phyloP scores from a whole-genome alignment of 2,888 invertebrate genomes.

The Oxyteleia sp. region DNA sequence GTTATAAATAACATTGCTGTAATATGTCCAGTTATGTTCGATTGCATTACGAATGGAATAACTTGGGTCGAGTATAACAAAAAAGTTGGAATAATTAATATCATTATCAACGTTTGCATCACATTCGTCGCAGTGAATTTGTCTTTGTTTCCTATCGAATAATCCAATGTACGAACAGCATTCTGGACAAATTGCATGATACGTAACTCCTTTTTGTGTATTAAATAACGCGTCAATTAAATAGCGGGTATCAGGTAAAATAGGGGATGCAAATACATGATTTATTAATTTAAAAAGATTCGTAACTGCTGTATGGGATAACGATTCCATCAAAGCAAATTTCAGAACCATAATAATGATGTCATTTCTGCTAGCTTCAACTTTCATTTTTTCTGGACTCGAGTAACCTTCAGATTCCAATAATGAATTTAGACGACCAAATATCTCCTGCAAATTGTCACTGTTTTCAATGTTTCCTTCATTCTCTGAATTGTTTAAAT shows the following conservation, averaged over 20 bases:
- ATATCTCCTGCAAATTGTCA: not conserved
- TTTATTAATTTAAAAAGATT: not conserved
- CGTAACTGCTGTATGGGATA: not conserved
- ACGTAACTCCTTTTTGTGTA: not conserved
- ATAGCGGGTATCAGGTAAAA: conserved; percentile 11
- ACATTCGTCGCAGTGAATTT: conserved; percentile 12
- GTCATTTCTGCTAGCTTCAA: conserved; percentile 8
- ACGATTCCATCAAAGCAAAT: not conserved
- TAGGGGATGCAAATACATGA: not conserved
- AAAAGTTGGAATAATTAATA: not conserved
- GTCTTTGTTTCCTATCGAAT: not conserved
- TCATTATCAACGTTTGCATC: not conserved
- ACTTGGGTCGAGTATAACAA: conserved; percentile 1
- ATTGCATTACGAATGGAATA: not conserved
- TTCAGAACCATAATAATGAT: conserved; percentile 2
- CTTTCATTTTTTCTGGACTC: not conserved
- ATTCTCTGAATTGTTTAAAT: too few relatives aligned
- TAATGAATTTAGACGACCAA: not conserved
- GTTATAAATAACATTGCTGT: not conserved
- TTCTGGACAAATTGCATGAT: conserved; percentile 18
- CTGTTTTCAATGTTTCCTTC: too few relatives aligned
- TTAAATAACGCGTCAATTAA: conserved; percentile 10
- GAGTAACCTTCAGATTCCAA: not conserved
- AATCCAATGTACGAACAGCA: not conserved
- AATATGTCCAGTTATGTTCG: not conserved